These are phyloP conservation scores for Scaptomyza reducta DNA, from an alignment of 2,888 invertebrate species.

Conservation along the genomic window DNA sequence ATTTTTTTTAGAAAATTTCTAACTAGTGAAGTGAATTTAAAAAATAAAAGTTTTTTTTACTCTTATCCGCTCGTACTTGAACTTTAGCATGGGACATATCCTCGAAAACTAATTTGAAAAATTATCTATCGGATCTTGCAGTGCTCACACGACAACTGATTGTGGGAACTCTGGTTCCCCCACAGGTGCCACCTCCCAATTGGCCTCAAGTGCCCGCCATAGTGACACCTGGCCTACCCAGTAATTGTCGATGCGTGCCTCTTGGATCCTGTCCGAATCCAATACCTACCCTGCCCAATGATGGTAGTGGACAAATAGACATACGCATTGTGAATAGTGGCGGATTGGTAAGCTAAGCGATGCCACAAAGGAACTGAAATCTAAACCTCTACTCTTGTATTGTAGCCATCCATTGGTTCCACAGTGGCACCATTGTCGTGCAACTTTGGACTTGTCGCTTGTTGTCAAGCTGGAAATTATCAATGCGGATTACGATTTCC, in stretches of 20 bases:
- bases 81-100: background rate
- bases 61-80: background rate
- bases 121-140: slow-evolving; percentile 26
- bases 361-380: background rate
- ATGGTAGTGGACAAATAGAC: slow-evolving; percentile 87
- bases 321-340: slow-evolving; percentile 87
- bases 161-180: slow-evolving; percentile 67
- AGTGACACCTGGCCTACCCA: slow-evolving; percentile 47
- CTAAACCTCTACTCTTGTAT: background rate
- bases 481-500: slow-evolving; percentile 82
- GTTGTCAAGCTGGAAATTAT: slow-evolving; percentile 81
- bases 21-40: too few species aligned
- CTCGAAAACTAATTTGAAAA: slow-evolving; percentile 3
- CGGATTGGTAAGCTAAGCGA: slow-evolving; percentile 42
- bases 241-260: slow-evolving; percentile 82
- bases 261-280: slow-evolving; percentile 81
- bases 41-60: background rate
- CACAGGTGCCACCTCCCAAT: slow-evolving; percentile 41
- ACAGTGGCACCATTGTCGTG: slow-evolving; percentile 63
- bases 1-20: too few species aligned
- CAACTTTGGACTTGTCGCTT: slow-evolving; percentile 73
- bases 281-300: slow-evolving; percentile 73
- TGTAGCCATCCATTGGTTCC: slow-evolving; percentile 51
- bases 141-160: slow-evolving; percentile 78
- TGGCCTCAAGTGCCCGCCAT: slow-evolving; percentile 58